A percentile compares a stretch with the other conserved stretches of the same genome.
Evolutionary conservation across 37 sponge, comb jelly and placozoan genomes (phyloP).

Genomic region (Chondrilla cf. caribensis): DNA sequence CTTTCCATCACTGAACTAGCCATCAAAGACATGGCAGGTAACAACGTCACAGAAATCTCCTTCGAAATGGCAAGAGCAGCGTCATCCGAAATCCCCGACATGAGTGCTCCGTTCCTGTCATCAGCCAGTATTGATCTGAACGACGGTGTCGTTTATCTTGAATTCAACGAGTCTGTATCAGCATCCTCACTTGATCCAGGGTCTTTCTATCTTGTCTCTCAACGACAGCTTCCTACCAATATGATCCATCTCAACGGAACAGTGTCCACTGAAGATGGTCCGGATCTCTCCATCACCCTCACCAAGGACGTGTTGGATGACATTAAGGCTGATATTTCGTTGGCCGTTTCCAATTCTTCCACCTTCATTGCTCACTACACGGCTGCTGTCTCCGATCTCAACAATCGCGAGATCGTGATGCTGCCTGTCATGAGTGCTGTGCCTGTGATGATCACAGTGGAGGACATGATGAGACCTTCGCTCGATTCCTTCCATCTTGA

Average conservation of each 20-base stretch:
- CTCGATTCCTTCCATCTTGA: conserved; percentile 51
- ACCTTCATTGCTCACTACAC: conserved; percentile 55
- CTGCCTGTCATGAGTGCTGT: conserved; percentile 46
- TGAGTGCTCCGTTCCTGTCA: conserved; percentile 51
- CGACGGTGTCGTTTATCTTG: conserved; percentile 50
- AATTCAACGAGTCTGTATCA: conserved; percentile 69
- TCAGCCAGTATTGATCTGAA: conserved; percentile 71
- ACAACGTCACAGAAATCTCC: conserved; percentile 46
- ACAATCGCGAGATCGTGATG: conserved; percentile 38
- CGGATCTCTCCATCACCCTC: conserved; percentile 47
- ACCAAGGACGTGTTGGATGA: conserved; percentile 49
- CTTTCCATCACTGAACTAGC: conserved; percentile 37
- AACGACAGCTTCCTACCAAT: conserved; percentile 9
- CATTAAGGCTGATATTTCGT: conserved; percentile 52
- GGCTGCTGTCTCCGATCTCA: conserved; percentile 63
- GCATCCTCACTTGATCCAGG: conserved; percentile 29
- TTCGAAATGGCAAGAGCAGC: conserved; percentile 38
- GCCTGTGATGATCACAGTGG: conserved; percentile 26
- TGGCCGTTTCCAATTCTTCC: conserved; percentile 47
- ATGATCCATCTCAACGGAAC: conserved; percentile 43
- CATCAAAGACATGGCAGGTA: conserved; percentile 71
- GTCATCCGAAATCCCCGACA: conserved; percentile 40
- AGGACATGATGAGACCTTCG: conserved; percentile 52
- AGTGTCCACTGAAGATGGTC: conserved; percentile 34
- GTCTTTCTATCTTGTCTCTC: conserved; percentile 34